These are phyloP conservation scores for Drosophila vallismaia DNA, from an alignment of 2,888 invertebrate species.

Conservation along the genomic window DNA sequence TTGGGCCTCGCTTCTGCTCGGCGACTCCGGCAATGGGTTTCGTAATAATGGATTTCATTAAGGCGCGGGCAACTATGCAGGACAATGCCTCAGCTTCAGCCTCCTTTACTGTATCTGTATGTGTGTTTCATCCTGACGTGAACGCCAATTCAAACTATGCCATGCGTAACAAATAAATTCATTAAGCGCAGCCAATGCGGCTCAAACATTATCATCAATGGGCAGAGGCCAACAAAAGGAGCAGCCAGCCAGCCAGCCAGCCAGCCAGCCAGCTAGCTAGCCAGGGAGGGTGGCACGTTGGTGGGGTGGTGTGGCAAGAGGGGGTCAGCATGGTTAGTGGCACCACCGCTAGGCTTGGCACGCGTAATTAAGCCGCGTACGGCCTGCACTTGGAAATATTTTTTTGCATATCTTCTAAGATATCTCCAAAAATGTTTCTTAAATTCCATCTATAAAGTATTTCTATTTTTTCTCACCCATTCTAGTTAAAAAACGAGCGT, in stretches of 20 bases:
- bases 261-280: neutral
- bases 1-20: slow-evolving; percentile 33
- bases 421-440: too few species aligned
- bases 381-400: neutral
- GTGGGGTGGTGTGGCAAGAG: slow-evolving; percentile 2
- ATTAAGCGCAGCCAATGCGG: slow-evolving; percentile 79
- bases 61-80: slow-evolving; percentile 62
- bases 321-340: slow-evolving; percentile 37
- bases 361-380: slow-evolving; percentile 78
- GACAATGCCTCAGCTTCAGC: slow-evolving; percentile 59
- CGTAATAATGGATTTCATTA: slow-evolving; percentile 80
- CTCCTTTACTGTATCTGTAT: slow-evolving; percentile 31
- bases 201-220: slow-evolving; percentile 73
- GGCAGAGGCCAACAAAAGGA: slow-evolving; percentile 42
- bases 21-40: slow-evolving; percentile 66
- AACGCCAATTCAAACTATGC: slow-evolving; percentile 78
- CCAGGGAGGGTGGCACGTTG: neutral
- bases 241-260: slow-evolving; percentile 23
- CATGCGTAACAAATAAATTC: slow-evolving; percentile 80
- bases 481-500: too few species aligned
- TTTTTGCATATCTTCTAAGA: neutral
- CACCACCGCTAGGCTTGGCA: slow-evolving; percentile 68
- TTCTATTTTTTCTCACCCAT: too few species aligned
- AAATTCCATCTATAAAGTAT: too few species aligned
- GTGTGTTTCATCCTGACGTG: slow-evolving; percentile 50